phyloP scores from a whole-genome alignment of 2,797 vertebrate species.

The Dromococcyx pavoninus region DNA sequence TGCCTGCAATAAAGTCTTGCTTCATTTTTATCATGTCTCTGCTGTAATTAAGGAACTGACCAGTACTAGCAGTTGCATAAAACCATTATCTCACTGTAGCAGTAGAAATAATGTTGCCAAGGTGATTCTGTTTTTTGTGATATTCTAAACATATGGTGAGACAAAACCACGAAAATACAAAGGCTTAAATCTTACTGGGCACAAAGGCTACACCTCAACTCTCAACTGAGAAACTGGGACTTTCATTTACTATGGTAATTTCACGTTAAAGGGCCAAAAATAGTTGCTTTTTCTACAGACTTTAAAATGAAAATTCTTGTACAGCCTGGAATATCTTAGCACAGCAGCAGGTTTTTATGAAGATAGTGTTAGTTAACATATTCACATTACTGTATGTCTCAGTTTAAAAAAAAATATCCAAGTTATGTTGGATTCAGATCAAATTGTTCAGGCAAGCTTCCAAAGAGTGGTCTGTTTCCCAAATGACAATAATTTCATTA shows the following conservation, averaged over 20 bases:
- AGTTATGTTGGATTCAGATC: slow-evolving; percentile 22
- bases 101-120: slow-evolving; percentile 26
- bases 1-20: neutral
- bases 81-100: slow-evolving; percentile 40
- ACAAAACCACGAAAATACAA: neutral
- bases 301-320: neutral
- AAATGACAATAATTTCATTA: slow-evolving; percentile 49
- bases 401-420: neutral
- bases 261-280: slow-evolving; percentile 15
- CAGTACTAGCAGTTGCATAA: neutral
- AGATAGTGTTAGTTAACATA: neutral
- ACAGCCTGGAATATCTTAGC: neutral
- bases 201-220: neutral
- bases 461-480: slow-evolving; percentile 1
- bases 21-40: neutral
- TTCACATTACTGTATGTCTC: neutral
- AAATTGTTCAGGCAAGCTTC: slow-evolving; percentile 37
- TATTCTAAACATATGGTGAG: slow-evolving; percentile 28
- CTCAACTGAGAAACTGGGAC: neutral
- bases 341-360: slow-evolving; percentile 22
- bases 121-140: slow-evolving; percentile 10
- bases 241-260: slow-evolving; percentile 34
- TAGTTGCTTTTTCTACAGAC: neutral
- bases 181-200: slow-evolving; percentile 13
- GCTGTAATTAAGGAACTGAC: slow-evolving; percentile 8